Base-by-base conservation (phyloP, 2,113 vertebrate genomes). In the Amazona vittata region DNA sequence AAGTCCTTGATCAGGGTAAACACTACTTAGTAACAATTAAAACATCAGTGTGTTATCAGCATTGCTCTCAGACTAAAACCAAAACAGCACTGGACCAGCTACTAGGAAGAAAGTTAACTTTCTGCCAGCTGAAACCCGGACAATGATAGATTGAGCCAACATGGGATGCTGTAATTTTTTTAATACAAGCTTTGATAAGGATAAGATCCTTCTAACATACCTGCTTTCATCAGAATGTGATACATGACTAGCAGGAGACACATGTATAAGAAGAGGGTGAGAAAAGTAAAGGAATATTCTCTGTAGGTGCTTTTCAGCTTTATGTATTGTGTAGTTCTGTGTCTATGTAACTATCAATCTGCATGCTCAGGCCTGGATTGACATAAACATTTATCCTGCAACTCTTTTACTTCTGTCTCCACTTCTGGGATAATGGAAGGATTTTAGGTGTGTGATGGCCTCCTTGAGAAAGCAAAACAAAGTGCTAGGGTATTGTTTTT, bases 171-270 rank as follows among this genome's bases (percentile, higher is more conserved):
- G 57, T 24, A 59, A 9, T 22, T 59, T 59, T 59, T 59, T 21
- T 59, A 59, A 59, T 59, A 59, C 24, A 68, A 90, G 22, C 16
- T 70, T 92, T 0, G 0, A 28, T 43, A 71, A 24, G 22, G 25
- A 17, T 60, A 29, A 86, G 35, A 74, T 79, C 43, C 47, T 87
- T 59, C 75, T 63, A 73, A 83, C 22, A 14, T 35, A 59, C 47
- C 47, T 77, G 33, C 49, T 96, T 95, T 93, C 52, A 80, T 94
- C 70, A 92, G 68, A 93, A 78, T 69, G 63, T 35, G 88, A 73
- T 82, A 55, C 31, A 60, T 73, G 44, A 92, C 31, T 79, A 79
- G 29, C 31, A 81, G 60, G 37, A 95, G 73, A 82, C 12, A 69
- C 20, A 41, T 11, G 5, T 64, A 50, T 60, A 82, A 80, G 89